Base-by-base conservation (phyloP, 1,140 invertebrate genomes). In the Diprion similis region DNA sequence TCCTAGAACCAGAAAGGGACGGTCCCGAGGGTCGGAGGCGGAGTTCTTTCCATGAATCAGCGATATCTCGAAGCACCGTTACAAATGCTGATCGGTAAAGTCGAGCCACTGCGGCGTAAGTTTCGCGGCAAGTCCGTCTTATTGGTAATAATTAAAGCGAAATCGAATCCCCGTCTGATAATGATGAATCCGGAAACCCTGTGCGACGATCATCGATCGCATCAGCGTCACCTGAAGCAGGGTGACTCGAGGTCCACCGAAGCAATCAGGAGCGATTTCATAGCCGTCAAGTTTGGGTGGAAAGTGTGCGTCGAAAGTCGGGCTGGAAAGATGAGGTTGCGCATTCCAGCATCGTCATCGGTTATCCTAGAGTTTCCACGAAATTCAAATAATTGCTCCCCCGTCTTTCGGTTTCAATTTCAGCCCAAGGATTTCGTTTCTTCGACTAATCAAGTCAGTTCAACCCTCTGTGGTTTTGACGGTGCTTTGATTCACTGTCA, bases 21-120 rank as follows among this genome's bases (percentile, higher is more conserved):
- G 6, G 11, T 10, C 46, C 18, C 24, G 47, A n/a, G n/a, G n/a
- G n/a, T 59, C 65, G 18, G 70, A 15, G n/a, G 65, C 68, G 71
- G 65, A 46, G 73, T 73, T 71, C 75, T 86, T 86, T 86, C 79
- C 82, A 75, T 85, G 85, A 85, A 85, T 86, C 84, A 85, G 84
- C 85, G 79, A 73, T 85, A 84, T 82, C 78, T 70, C 71, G 11
- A 59, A 79, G 76, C 81, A 76, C 37, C 78, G 68, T 46, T 65
- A 72, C 75, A 66, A 45, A 45, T 24, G 67, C 7, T 13, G 51
- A 15, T 15, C 67, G 11, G 18, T 11, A 11, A 19, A 15, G 67
- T 19, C 19, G 18, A 18, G 19, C 19, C 51, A 13, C n/a, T 17
- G 51, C 51, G 51, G 51, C 9, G 11, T 7, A n/a, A 37, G 24